A percentile compares a stretch with the other conserved stretches of the same genome.
phyloP scores from a whole-genome alignment of 2,888 invertebrate genomes.

The Macaria liturata region DNA sequence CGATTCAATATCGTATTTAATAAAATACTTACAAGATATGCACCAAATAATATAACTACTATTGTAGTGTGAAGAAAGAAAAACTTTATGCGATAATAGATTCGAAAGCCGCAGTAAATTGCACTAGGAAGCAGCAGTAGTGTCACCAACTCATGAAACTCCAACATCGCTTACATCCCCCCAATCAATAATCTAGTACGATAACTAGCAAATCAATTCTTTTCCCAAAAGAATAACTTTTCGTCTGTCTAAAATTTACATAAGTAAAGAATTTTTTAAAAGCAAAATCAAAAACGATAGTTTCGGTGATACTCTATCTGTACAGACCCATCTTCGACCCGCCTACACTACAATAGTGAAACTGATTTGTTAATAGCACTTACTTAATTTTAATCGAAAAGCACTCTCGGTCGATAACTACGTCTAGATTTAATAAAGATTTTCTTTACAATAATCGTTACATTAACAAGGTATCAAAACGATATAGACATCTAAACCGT shows the following conservation, averaged over 20 bases:
- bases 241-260: slow-evolving; percentile 52
- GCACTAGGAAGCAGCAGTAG: slow-evolving; percentile 7
- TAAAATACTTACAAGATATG: slow-evolving; percentile 16
- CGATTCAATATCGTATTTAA: background rate
- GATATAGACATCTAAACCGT: slow-evolving; percentile 26
- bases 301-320: slow-evolving; percentile 49
- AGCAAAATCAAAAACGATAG: slow-evolving; percentile 51
- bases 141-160: slow-evolving; percentile 3
- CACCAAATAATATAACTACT: slow-evolving; percentile 22
- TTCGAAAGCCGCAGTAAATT: slow-evolving; percentile 7
- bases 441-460: slow-evolving; percentile 30
- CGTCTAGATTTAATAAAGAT: slow-evolving; percentile 42
- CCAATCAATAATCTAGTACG: slow-evolving; percentile 59
- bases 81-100: slow-evolving; percentile 11
- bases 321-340: slow-evolving; percentile 35
- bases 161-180: background rate
- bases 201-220: slow-evolving; percentile 73
- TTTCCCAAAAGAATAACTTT: slow-evolving; percentile 80
- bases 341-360: slow-evolving; percentile 27
- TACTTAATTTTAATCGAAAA: slow-evolving; percentile 65
- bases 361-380: slow-evolving; percentile 54
- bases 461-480: slow-evolving; percentile 46
- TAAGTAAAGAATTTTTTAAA: slow-evolving; percentile 54
- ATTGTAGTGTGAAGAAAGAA: slow-evolving; percentile 8
- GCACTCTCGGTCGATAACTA: slow-evolving; percentile 66